Percentiles rank a stretch among this genome's conserved stretches.
Evolutionary conservation across 2,797 vertebrate genomes (phyloP).

Genomic region (Cygnus olor): DNA sequence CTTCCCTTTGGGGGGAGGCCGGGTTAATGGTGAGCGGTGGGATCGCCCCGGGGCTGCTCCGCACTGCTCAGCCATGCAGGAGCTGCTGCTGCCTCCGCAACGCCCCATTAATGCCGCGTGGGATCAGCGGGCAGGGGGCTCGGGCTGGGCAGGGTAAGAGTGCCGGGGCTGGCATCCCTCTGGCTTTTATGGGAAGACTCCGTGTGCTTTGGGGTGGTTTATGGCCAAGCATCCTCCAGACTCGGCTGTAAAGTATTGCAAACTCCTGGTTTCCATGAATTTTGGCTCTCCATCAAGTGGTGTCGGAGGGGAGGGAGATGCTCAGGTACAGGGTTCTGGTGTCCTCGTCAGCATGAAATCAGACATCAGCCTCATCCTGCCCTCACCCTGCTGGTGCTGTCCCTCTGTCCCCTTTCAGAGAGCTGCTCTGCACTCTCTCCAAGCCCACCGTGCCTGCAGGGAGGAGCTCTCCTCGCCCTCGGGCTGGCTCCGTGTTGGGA

Average conservation of each 20-base stretch:
- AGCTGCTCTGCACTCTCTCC: background rate
- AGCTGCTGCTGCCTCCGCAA: conserved; percentile 77
- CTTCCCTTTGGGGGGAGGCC: conserved; percentile 44
- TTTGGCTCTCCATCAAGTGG: background rate
- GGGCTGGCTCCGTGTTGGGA: accelerated
- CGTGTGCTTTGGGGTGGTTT: background rate
- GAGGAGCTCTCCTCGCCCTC: background rate
- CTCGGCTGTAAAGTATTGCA: background rate
- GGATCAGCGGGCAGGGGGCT: conserved; percentile 13
- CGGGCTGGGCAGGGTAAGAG: background rate
- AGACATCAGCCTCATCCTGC: background rate
- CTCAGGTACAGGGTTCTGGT: accelerated
- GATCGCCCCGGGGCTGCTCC: conserved; percentile 72
- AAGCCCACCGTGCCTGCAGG: background rate
- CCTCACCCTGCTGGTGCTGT: background rate
- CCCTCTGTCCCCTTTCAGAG: background rate
- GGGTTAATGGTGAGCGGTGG: conserved; percentile 75
- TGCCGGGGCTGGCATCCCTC: background rate
- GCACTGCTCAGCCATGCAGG: conserved; percentile 77
- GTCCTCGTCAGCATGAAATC: background rate
- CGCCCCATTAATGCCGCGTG: conserved; percentile 77
- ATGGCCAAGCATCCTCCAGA: background rate
- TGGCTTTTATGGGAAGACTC: background rate
- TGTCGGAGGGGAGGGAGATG: background rate
- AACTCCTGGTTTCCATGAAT: background rate